Evolutionary conservation across 2,888 invertebrate species (phyloP).

Genomic region (Pimpla rufipes): DNA sequence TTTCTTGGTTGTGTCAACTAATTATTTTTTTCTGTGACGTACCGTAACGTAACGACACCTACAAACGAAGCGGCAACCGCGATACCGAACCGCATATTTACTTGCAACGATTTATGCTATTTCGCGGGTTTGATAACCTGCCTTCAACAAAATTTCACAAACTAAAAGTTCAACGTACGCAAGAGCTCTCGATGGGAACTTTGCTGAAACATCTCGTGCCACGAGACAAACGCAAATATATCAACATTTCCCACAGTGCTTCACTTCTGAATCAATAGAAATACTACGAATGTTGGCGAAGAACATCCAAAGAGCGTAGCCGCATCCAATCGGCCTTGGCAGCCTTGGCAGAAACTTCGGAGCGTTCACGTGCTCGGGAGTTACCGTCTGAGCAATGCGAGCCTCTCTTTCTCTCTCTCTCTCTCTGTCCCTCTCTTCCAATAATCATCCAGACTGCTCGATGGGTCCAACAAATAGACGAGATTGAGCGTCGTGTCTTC

Average conservation of each 20-base stretch:
- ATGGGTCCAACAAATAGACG: conserved; percentile 81
- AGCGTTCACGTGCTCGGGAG: conserved; percentile 66
- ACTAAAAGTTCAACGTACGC: background rate
- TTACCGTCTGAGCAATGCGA: conserved; percentile 74
- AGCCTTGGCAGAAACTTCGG: conserved; percentile 57
- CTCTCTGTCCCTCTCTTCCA: no score
- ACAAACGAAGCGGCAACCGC: background rate
- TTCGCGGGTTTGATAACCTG: background rate
- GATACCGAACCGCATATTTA: background rate
- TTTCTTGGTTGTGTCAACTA: no score
- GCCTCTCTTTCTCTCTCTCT: no score
- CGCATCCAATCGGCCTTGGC: conserved; percentile 78
- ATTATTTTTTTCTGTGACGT: no score
- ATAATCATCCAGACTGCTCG: conserved; percentile 79
- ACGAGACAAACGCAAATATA: background rate
- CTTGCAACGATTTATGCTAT: background rate
- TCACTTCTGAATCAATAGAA: background rate
- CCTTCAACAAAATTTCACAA: background rate
- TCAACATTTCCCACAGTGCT: background rate
- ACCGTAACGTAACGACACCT: no score
- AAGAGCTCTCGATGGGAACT: background rate
- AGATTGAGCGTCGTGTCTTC: conserved; percentile 72
- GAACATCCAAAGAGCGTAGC: conserved; percentile 66
- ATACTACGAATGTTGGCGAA: conserved; percentile 34
- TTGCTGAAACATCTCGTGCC: background rate